phyloP scores from a whole-genome alignment of 1,140 invertebrate genomes.

The Ctenoplectra terminalis region DNA sequence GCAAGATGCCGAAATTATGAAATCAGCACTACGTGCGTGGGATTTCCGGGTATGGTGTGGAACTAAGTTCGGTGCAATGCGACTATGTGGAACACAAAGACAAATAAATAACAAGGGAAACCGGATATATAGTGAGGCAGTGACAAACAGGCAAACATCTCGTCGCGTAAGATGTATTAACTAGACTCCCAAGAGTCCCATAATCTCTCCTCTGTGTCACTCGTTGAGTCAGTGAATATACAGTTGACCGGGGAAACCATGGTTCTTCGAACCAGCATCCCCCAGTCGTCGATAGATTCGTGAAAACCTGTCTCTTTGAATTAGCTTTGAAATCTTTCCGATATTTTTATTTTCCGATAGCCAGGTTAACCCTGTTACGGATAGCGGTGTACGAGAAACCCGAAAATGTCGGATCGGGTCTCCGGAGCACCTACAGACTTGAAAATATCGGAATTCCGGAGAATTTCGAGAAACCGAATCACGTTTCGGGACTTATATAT shows the following conservation, averaged over 20 bases:
- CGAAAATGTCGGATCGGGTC: no score
- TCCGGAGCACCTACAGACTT: no score
- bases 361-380: no score
- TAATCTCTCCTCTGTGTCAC: constrained; percentile 31
- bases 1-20: no score
- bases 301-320: background rate
- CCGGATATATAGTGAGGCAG: constrained; percentile 26
- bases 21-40: constrained; percentile 80
- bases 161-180: constrained; percentile 41
- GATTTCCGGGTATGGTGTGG: constrained; percentile 40
- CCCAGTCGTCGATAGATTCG: background rate
- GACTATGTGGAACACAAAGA: background rate
- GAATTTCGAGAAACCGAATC: no score
- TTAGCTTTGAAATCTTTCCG: background rate
- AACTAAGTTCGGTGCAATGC: background rate
- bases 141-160: constrained; percentile 58
- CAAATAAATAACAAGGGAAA: constrained; percentile 37
- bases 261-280: no score
- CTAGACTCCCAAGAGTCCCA: constrained; percentile 25
- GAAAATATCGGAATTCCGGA: no score
- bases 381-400: no score
- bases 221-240: background rate
- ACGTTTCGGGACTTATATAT: no score
- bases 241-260: background rate
- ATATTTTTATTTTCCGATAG: no score